phyloP scores from a whole-genome alignment of 1,140 invertebrate genomes.

The Tetraneura akinire region DNA sequence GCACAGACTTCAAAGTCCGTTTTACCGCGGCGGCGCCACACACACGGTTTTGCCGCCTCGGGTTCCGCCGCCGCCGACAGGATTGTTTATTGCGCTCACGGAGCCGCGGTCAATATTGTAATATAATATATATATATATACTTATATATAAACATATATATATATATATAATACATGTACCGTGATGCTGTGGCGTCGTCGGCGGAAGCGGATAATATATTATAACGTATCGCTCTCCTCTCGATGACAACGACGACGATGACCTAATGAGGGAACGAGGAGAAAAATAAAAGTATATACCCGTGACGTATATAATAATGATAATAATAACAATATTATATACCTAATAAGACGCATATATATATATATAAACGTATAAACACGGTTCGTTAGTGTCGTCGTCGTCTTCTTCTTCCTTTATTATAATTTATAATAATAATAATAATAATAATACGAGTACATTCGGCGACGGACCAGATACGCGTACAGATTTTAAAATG shows the following conservation, averaged over 20 bases:
- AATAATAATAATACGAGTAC: not conserved
- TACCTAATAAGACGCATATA: not conserved
- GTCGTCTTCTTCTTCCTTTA: conserved; percentile 2
- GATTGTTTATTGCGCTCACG: conserved; percentile 38
- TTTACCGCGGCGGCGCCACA: conserved; percentile 26
- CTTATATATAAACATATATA: too few relatives aligned
- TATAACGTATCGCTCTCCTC: not conserved
- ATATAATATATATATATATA: too few relatives aligned
- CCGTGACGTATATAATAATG: not conserved
- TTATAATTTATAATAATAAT: not conserved
- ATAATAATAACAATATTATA: not conserved
- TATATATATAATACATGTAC: too few relatives aligned
- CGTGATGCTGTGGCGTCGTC: not conserved
- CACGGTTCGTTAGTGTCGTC: conserved; percentile 26
- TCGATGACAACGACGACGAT: too few relatives aligned
- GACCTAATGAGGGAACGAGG: conserved; percentile 21
- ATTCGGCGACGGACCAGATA: not conserved
- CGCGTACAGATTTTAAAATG: not conserved
- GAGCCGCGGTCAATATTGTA: conserved; percentile 18
- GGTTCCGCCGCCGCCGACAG: conserved; percentile 39
- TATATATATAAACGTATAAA: not conserved
- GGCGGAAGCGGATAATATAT: too few relatives aligned
- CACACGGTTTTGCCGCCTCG: conserved; percentile 39
- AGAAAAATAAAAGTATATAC: not conserved
- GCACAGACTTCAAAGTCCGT: conserved; percentile 16